Conservation (phyloP, 2,113 vertebrate genomes). For the Coreoperca whiteheadi region DNA sequence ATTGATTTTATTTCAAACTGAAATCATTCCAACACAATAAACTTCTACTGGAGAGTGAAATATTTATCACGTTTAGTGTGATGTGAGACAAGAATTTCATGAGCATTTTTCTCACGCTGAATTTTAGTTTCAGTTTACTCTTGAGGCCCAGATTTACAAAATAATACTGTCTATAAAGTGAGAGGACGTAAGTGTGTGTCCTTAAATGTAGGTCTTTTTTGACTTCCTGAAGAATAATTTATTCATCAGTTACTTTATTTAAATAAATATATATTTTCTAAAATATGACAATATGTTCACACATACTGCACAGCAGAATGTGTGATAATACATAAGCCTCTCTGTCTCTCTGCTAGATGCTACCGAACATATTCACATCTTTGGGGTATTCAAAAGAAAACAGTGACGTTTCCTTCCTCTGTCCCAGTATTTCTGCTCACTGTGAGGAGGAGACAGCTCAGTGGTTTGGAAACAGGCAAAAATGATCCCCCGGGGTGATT, state of each 20-base stretch:
- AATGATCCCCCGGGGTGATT: conserved; percentile 54
- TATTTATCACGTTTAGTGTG: conserved; percentile 14
- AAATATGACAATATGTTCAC: not conserved
- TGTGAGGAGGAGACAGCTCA: conserved; percentile 46
- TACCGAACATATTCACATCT: conserved; percentile 13
- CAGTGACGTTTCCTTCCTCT: conserved; percentile 4
- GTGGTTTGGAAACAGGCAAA: conserved; percentile 50
- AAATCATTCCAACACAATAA: not conserved
- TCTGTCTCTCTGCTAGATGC: conserved; percentile 2
- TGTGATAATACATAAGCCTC: not conserved
- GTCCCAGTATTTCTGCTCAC: conserved; percentile 27
- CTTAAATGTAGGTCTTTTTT: not conserved
- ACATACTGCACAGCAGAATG: not conserved
- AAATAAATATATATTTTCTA: not conserved
- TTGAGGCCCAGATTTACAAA: not conserved
- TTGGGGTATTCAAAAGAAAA: conserved; percentile 39
- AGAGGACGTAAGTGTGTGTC: not conserved
- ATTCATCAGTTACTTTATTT: not conserved
- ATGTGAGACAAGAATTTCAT: not conserved
- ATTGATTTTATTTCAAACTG: not conserved
- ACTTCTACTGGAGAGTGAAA: not conserved
- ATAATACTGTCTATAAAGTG: not conserved
- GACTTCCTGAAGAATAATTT: not conserved
- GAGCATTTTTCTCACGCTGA: conserved; percentile 17
- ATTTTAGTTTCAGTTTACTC: not conserved